Conservation (phyloP, 2,888 invertebrate genomes). For the Furcula furcula region DNA sequence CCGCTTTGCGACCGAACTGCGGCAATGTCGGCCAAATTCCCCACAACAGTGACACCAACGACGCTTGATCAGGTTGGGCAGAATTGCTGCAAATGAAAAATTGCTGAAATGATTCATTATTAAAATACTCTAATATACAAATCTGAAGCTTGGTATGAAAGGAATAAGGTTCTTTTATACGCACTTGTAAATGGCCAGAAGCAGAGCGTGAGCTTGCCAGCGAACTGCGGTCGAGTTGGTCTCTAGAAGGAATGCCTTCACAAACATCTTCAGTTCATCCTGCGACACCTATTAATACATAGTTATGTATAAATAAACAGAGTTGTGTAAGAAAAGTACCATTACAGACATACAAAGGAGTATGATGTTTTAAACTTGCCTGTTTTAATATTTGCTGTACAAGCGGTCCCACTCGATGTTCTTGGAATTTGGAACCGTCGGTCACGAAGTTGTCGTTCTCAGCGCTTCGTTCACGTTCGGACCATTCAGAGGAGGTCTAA, state of each 20-base stretch:
- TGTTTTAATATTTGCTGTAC: conserved; percentile 74
- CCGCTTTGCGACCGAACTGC: conserved; percentile 95
- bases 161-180: too few species aligned
- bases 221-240: conserved; percentile 96
- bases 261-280: conserved; percentile 86
- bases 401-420: conserved; percentile 64
- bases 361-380: conserved; percentile 42
- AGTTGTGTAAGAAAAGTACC: too few species aligned
- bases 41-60: conserved; percentile 92
- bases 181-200: conserved; percentile 91
- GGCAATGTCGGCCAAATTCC: conserved; percentile 94
- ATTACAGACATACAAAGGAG: too few species aligned
- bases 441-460: conserved; percentile 70
- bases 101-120: too few species aligned
- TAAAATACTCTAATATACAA: too few species aligned
- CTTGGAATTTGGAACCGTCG: conserved; percentile 76
- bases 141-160: too few species aligned
- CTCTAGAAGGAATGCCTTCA: conserved; percentile 95
- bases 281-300: conserved; percentile 76
- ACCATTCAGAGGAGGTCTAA: conserved; percentile 55
- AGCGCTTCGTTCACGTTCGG: conserved; percentile 71
- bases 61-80: conserved; percentile 87
- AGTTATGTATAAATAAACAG: too few species aligned
- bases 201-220: conserved; percentile 96
- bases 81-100: conserved; percentile 84